Conservation (phyloP, 2,888 invertebrate genomes). For the Tinea trinotella region DNA sequence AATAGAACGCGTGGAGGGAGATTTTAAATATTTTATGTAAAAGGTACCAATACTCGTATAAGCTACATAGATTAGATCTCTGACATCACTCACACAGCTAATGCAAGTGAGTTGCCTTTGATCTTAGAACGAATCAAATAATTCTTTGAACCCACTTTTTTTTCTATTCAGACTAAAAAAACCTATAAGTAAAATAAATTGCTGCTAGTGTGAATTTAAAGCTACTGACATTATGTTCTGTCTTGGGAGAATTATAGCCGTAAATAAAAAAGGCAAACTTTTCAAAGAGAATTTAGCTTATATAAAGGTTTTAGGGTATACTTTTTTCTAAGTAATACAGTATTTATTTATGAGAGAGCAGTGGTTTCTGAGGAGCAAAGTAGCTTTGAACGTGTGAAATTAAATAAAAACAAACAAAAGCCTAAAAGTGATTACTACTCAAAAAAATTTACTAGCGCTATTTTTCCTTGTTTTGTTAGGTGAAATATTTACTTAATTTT, state of each 20-base stretch:
- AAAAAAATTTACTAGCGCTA: too few species aligned
- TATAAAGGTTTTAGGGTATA: slow-evolving; percentile 11
- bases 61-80: slow-evolving; percentile 2
- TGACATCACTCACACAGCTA: slow-evolving; percentile 8
- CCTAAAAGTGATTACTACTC: background rate
- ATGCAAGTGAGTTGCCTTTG: background rate
- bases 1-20: background rate
- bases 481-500: too few species aligned
- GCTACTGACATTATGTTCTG: slow-evolving; percentile 8
- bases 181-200: background rate
- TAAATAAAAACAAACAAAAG: background rate
- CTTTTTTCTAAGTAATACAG: slow-evolving; percentile 16
- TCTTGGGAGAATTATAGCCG: slow-evolving; percentile 13
- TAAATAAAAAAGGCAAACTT: slow-evolving; percentile 17
- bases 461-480: too few species aligned
- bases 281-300: slow-evolving; percentile 19
- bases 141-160: slow-evolving; percentile 2
- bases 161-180: background rate
- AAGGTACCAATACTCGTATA: slow-evolving; percentile 1
- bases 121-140: slow-evolving; percentile 4
- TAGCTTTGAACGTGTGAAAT: slow-evolving; percentile 13
- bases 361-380: slow-evolving; percentile 14
- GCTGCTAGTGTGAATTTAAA: slow-evolving; percentile 7
- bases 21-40: slow-evolving; percentile 7
- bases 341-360: slow-evolving; percentile 16